These are phyloP conservation scores for Drymonia ruficornis DNA, from an alignment of 2,888 invertebrate genomes.

Conservation along the genomic window DNA sequence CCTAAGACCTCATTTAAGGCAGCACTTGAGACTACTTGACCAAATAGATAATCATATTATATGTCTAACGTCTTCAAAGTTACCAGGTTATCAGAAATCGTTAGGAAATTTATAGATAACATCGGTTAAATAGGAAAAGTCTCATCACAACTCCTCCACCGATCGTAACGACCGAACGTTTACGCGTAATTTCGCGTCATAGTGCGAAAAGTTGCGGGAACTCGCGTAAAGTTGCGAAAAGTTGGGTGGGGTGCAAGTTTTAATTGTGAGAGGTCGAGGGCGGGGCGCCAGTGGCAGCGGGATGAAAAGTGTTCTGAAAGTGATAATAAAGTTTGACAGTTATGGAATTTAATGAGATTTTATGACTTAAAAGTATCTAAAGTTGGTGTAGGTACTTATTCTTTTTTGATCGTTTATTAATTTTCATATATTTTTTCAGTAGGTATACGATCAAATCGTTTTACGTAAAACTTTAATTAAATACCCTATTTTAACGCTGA, in stretches of 20 bases:
- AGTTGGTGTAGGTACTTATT: neutral
- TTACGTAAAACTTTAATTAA: too few relatives aligned
- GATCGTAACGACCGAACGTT: conserved; percentile 21
- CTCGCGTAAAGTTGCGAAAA: conserved; percentile 35
- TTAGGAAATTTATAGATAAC: neutral
- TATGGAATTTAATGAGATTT: conserved; percentile 1
- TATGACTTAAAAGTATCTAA: neutral
- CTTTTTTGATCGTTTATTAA: too few relatives aligned
- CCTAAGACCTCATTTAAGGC: neutral
- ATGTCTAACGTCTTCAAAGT: too few relatives aligned
- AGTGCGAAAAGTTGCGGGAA: conserved; percentile 26
- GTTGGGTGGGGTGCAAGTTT: conserved; percentile 47
- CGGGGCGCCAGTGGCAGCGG: conserved; percentile 14
- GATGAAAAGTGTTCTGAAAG: conserved; percentile 16
- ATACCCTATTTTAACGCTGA: too few relatives aligned
- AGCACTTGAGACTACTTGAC: neutral
- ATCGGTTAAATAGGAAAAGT: conserved; percentile 10
- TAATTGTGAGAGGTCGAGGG: conserved; percentile 43
- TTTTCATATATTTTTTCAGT: too few relatives aligned
- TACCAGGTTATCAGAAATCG: neutral
- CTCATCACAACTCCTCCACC: neutral
- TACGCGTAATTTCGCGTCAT: conserved; percentile 16
- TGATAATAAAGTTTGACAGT: conserved; percentile 7
- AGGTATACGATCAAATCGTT: too few relatives aligned
- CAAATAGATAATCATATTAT: too few relatives aligned